Evolutionary conservation across 2,797 vertebrate genomes (phyloP).

Genomic region (Alosa sapidissima): DNA sequence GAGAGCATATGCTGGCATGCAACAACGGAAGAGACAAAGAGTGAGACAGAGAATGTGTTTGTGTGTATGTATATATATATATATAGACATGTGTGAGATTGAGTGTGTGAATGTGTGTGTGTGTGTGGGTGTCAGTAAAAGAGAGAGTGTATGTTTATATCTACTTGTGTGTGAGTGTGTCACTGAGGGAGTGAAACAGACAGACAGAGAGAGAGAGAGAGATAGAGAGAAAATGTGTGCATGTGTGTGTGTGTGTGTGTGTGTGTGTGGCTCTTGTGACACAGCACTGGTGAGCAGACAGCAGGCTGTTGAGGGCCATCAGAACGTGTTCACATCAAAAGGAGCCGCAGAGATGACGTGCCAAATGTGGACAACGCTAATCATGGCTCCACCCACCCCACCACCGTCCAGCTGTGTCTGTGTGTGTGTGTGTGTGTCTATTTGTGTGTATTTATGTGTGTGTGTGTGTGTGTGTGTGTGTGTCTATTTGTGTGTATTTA

Average conservation of each 20-base stretch:
- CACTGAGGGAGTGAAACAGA: neutral
- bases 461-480: neutral
- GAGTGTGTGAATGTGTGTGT: neutral
- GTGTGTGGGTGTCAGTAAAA: neutral
- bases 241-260: neutral
- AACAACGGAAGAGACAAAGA: neutral
- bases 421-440: conserved; percentile 4
- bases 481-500: neutral
- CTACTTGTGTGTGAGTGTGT: neutral
- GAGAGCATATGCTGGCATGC: neutral
- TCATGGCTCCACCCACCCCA: neutral
- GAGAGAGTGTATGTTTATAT: neutral
- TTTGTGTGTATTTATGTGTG: neutral
- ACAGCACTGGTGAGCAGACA: neutral
- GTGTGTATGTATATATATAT: neutral
- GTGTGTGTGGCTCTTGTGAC: neutral
- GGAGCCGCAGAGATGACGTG: neutral
- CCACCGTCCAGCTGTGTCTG: neutral
- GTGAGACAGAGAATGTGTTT: conserved; percentile 66
- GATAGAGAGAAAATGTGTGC: neutral
- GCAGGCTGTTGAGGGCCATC: neutral
- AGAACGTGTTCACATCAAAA: conserved; percentile 13
- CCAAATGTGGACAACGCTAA: conserved; percentile 18
- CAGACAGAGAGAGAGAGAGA: neutral
- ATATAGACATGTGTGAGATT: neutral